Base-by-base conservation (phyloP, 2,113 vertebrate species). In the Cryptotis parvus region DNA sequence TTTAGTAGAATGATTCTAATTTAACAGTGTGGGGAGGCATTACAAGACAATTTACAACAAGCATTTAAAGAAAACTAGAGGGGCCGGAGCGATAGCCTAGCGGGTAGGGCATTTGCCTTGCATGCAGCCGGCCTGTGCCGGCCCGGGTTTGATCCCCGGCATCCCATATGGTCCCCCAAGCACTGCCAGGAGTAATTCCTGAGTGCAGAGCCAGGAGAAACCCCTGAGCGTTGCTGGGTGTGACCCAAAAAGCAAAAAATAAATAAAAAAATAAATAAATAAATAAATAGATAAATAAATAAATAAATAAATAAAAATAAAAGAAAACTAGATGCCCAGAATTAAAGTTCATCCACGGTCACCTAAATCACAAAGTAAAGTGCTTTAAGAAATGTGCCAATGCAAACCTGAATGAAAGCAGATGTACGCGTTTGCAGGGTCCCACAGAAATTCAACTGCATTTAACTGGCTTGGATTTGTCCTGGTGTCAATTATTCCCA, bases 391-490 rank as follows among this genome's bases (percentile, higher is more conserved):
- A 96, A 95, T 82, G 72, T 73, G 96, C 96, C 97, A 94, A 88
- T 94, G 94, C 98, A 97, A 97, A 98, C 98, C 98, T 98, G 98
- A 97, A 98, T 98, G 97, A 98, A 98, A 97, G 98, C 98, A 95
- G 98, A 98, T 90, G 98, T 98, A 93, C 98, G 98, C 95, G n/a
- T 98, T 98, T 95, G 98, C 97, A 97, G 98, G 98, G 96, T 98
- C 98, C 98, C 98, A 98, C 90, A 98, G 97, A 97, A 98, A 98
- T 96, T 98, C 98, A 91, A 98, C 98, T 16, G 98, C 98, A 87
- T 98, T 98, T 94, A 98, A 97, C 94, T 98, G 98, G 95, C 98
- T 97, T 95, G 98, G 97, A 96, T 98, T 98, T 96, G 98, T 98
- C 94, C 97, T 98, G 91, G 98, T 98, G 96, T 98, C 98, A 96